These are phyloP conservation scores for Diaprepes abbreviatus DNA, from an alignment of 2,888 invertebrate species.

Conservation along the genomic window DNA sequence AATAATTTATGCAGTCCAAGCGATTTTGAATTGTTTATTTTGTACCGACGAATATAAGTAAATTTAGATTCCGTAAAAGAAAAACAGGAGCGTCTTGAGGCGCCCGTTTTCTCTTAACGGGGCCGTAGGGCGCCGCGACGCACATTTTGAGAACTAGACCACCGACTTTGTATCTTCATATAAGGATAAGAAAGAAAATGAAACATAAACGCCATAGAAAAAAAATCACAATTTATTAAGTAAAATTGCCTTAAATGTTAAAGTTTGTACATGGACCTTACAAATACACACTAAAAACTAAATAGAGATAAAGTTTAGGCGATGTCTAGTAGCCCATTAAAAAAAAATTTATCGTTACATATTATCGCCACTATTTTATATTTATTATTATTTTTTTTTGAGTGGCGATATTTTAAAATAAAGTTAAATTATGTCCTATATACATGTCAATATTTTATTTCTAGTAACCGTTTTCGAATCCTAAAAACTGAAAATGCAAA, in stretches of 20 bases:
- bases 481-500: not conserved
- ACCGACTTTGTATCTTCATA: too few relatives aligned
- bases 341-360: not conserved
- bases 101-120: too few relatives aligned
- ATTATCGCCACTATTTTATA: conserved; percentile 8
- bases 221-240: conserved; percentile 59
- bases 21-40: too few relatives aligned
- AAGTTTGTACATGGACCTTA: conserved; percentile 60
- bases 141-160: too few relatives aligned
- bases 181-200: not conserved
- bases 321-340: conserved; percentile 37
- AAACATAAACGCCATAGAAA: conserved; percentile 17
- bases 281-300: conserved; percentile 51
- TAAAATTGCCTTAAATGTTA: conserved; percentile 57
- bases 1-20: too few relatives aligned
- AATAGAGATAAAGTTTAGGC: conserved; percentile 50
- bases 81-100: too few relatives aligned
- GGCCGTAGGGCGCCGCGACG: too few relatives aligned
- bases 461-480: not conserved
- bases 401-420: conserved; percentile 2
- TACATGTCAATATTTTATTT: conserved; percentile 11
- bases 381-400: not conserved
- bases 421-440: not conserved
- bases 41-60: too few relatives aligned
- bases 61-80: too few relatives aligned